Percentiles rank a stretch among this genome's conserved stretches.
Evolutionary conservation across 2,888 invertebrate species (phyloP).

Genomic region (Nezara viridula): DNA sequence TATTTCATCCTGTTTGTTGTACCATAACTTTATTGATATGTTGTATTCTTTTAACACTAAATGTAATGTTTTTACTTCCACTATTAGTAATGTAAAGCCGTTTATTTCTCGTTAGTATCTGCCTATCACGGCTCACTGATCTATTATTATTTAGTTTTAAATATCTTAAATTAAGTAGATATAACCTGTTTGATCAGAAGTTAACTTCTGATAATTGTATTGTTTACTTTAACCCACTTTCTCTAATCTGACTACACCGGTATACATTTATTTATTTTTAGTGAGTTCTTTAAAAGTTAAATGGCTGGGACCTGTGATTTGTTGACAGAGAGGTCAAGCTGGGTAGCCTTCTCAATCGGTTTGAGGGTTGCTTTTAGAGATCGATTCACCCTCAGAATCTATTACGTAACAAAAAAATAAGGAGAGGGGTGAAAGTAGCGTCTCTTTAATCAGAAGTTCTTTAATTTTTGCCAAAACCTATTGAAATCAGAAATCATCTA

Average conservation of each 20-base stretch:
- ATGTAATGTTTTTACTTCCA: neutral
- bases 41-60: neutral
- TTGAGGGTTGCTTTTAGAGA: slow-evolving; percentile 55
- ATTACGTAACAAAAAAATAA: slow-evolving; percentile 57
- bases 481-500: neutral
- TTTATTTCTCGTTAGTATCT: too few species aligned
- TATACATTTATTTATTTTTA: neutral
- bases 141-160: neutral
- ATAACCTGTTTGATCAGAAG: neutral
- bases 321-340: slow-evolving; percentile 30
- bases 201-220: neutral
- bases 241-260: neutral
- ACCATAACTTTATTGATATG: neutral
- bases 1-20: neutral
- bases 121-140: neutral
- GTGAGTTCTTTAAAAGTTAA: slow-evolving; percentile 21
- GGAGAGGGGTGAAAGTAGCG: slow-evolving; percentile 58
- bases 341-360: slow-evolving; percentile 53
- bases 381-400: slow-evolving; percentile 58
- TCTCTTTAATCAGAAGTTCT: slow-evolving; percentile 1
- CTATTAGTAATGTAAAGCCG: neutral
- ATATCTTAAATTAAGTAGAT: neutral
- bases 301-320: neutral
- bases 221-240: neutral
- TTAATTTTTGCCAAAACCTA: neutral